Evolutionary conservation across 2,113 vertebrate genomes (phyloP), one percentile per base, ranked within the genome.

Genomic region (Aegotheles bennettii): DNA sequence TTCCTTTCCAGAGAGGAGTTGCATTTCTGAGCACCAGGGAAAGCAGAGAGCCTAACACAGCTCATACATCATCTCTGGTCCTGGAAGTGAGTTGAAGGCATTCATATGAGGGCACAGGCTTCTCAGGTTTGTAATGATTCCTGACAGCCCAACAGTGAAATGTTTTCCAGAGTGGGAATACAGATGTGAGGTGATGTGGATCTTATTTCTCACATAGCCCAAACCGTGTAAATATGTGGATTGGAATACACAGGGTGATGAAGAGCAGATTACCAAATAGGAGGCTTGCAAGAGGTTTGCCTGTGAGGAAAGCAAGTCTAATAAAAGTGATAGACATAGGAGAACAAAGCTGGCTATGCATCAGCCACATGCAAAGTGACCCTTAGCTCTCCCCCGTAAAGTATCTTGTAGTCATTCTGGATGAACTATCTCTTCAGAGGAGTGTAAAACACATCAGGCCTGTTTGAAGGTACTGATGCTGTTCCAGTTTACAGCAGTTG

Each of bases 101-200:
- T 84, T 84, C 36, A 3, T 54, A 47, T 16, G 65, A 93, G 89
- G 67, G 67, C 48, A 73, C 63, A 76, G 77, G 80, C 33, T 96
- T 63, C 69, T 91, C 45, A 45, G 73, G 61, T 96, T 92, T 92
- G 67, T 95, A 96, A 96, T 85, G 90, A 93, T 56, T 94, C 84
- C 92, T 95, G 90, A 95, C 94, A 97, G 89, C 69, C 54, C 51
- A 47, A 53, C 77, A 91, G 57, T 53, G 57, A 92, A 97, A 89
- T 87, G 43, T 79, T 92, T 95, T 91, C 86, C 89, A 91, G 73
- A 94, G 53, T 48, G 84, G 36, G 80, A 90, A 56, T 50, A 76
- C 90, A 89, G 92, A 89, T 89, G 84, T 84, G 60, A 38, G 57
- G 43, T 87, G 85, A 88, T 84, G 73, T 33, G 77, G 84, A 93